phyloP scores from a whole-genome alignment of 2,888 invertebrate genomes.

The Drosophila fulvimacula region DNA sequence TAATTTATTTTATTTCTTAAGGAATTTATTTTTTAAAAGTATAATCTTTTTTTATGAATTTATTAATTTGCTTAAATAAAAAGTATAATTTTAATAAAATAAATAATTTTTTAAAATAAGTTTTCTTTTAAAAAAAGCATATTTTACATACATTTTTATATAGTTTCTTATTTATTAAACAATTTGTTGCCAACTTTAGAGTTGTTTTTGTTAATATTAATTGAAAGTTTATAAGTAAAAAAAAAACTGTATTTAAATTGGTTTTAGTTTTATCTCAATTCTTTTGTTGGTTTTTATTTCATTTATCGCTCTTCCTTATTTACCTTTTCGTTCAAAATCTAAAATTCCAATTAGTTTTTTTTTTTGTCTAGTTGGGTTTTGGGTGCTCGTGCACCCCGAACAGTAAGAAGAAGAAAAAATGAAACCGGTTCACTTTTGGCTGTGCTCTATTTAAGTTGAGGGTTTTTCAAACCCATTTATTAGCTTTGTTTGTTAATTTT shows the following conservation, averaged over 20 bases:
- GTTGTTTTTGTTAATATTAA: too few relatives aligned
- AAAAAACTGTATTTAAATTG: background rate
- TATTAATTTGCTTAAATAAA: too few relatives aligned
- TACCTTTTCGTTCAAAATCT: slow-evolving; percentile 15
- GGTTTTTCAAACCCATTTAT: slow-evolving; percentile 38
- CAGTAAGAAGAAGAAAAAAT: background rate
- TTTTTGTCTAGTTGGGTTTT: background rate
- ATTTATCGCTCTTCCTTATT: slow-evolving; percentile 14
- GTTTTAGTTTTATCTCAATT: background rate
- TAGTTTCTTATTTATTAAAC: too few relatives aligned
- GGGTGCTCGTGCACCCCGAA: slow-evolving; percentile 39
- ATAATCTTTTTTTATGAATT: too few relatives aligned
- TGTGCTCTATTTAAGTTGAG: slow-evolving; percentile 39
- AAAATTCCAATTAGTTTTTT: slow-evolving; percentile 27
- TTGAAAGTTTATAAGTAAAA: too few relatives aligned
- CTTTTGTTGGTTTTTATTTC: slow-evolving; percentile 3
- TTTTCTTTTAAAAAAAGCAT: background rate
- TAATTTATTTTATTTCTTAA: too few relatives aligned
- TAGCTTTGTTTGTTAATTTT: slow-evolving; percentile 19
- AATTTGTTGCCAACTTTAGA: too few relatives aligned
- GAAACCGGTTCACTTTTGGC: slow-evolving; percentile 25
- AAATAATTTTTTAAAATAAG: too few relatives aligned
- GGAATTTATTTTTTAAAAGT: too few relatives aligned
- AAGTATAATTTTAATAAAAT: too few relatives aligned
- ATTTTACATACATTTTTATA: too few relatives aligned